Percentiles rank a stretch among this genome's conserved stretches.
phyloP scores from a whole-genome alignment of 2,797 vertebrate genomes.

The Pseudomugil gertrudae region DNA sequence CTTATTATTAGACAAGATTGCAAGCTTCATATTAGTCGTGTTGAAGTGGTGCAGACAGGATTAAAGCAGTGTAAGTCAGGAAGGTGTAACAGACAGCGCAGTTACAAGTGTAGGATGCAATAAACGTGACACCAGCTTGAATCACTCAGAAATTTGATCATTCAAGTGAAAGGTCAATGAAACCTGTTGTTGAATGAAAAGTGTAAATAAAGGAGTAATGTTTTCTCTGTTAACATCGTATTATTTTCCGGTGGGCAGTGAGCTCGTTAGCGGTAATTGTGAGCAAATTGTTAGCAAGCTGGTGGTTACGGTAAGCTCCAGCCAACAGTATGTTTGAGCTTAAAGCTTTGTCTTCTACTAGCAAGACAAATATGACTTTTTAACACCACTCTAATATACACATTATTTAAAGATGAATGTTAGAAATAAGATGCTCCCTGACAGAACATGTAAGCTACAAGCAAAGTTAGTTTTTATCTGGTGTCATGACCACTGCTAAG shows the following conservation, averaged over 20 bases:
- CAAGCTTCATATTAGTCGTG: conserved; percentile 31
- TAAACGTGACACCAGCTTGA: not conserved
- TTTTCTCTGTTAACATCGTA: not conserved
- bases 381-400: not conserved
- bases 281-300: conserved; percentile 30
- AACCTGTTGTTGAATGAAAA: not conserved
- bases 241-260: not conserved
- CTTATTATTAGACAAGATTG: conserved; percentile 30
- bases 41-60: conserved; percentile 16
- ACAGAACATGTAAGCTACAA: not conserved
- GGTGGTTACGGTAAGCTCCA: not conserved
- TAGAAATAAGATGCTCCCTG: not conserved
- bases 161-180: conserved; percentile 1
- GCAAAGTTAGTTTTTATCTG: not conserved
- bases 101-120: not conserved
- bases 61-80: conserved; percentile 23
- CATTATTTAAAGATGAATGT: not conserved
- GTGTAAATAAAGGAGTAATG: not conserved
- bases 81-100: not conserved
- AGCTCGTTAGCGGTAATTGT: conserved; percentile 10
- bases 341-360: not conserved
- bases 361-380: not conserved
- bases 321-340: not conserved
- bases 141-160: not conserved
- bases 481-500: not conserved